Conservation (phyloP, 2,888 invertebrate species). For the Parasteatoda lunata region DNA sequence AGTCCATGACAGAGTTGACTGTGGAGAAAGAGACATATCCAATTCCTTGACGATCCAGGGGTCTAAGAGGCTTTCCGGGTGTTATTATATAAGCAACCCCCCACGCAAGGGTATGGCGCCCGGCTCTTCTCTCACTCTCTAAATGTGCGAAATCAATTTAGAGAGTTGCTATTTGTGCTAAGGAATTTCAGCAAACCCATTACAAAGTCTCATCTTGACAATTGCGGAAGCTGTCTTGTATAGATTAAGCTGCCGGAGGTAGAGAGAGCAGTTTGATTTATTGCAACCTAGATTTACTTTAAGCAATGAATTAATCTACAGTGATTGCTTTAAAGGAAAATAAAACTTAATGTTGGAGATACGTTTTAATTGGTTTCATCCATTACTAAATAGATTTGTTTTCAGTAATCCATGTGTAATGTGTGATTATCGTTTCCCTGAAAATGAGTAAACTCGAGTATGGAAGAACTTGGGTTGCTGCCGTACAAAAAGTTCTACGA, state of each 20-base stretch:
- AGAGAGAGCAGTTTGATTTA: neutral
- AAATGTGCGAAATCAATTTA: constrained; percentile 1
- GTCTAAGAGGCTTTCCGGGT: constrained; percentile 3
- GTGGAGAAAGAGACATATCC: constrained; percentile 19
- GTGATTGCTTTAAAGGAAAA: too few species aligned
- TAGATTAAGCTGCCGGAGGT: neutral
- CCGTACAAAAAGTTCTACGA: too few species aligned
- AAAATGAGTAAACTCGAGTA: too few species aligned
- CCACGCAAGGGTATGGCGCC: neutral
- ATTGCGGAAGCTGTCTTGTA: neutral
- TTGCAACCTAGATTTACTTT: too few species aligned
- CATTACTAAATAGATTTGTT: too few species aligned
- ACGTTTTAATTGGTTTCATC: too few species aligned
- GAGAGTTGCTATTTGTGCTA: neutral
- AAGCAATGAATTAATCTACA: too few species aligned
- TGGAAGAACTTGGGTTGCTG: too few species aligned
- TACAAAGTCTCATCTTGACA: neutral
- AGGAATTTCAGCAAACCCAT: neutral
- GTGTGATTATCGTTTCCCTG: too few species aligned
- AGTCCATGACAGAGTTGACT: constrained; percentile 46
- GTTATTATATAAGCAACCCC: constrained; percentile 3
- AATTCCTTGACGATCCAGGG: constrained; percentile 19
- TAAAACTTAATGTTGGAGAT: too few species aligned
- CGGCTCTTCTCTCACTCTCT: neutral
- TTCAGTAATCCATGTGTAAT: too few species aligned